These are phyloP conservation scores for Penaeus vannamei DNA, from an alignment of 1,140 invertebrate genomes.

Conservation along the genomic window DNA sequence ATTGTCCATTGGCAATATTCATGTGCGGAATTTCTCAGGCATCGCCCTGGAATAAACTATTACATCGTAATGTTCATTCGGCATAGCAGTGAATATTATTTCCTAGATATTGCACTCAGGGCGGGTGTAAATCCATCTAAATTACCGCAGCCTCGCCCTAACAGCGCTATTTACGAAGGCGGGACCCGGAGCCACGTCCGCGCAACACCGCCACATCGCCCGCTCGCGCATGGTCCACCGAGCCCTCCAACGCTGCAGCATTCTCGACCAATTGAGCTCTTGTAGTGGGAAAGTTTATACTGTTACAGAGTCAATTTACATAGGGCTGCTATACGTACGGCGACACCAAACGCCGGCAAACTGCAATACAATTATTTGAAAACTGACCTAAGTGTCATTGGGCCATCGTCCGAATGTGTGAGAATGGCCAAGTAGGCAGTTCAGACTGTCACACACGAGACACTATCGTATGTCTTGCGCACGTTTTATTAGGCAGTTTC, in stretches of 20 bases:
- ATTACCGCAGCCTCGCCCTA: slow-evolving; percentile 59
- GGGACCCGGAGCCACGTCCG: slow-evolving; percentile 36
- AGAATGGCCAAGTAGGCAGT: slow-evolving; percentile 68
- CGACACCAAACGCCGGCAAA: slow-evolving; percentile 68
- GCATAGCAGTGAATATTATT: slow-evolving; percentile 59
- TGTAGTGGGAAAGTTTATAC: slow-evolving; percentile 62
- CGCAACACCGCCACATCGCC: not conserved
- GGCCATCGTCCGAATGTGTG: slow-evolving; percentile 68
- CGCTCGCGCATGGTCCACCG: not conserved
- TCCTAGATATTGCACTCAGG: slow-evolving; percentile 64
- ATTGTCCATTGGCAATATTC: slow-evolving; percentile 46
- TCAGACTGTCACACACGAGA: slow-evolving; percentile 65
- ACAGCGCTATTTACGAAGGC: slow-evolving; percentile 59
- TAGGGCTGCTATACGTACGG: slow-evolving; percentile 67
- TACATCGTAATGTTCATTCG: slow-evolving; percentile 67
- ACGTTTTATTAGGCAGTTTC: slow-evolving; percentile 68
- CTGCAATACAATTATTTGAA: slow-evolving; percentile 69
- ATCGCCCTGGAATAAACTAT: slow-evolving; percentile 59
- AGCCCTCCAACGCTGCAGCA: not conserved
- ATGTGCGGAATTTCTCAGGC: slow-evolving; percentile 42
- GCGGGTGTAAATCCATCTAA: slow-evolving; percentile 64
- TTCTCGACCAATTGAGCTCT: slow-evolving; percentile 45
- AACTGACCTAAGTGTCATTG: slow-evolving; percentile 69
- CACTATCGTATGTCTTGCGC: slow-evolving; percentile 66
- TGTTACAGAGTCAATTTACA: slow-evolving; percentile 68